Evolutionary conservation across 2,797 vertebrate species (phyloP).

Genomic region (Oophaga sylvatica): DNA sequence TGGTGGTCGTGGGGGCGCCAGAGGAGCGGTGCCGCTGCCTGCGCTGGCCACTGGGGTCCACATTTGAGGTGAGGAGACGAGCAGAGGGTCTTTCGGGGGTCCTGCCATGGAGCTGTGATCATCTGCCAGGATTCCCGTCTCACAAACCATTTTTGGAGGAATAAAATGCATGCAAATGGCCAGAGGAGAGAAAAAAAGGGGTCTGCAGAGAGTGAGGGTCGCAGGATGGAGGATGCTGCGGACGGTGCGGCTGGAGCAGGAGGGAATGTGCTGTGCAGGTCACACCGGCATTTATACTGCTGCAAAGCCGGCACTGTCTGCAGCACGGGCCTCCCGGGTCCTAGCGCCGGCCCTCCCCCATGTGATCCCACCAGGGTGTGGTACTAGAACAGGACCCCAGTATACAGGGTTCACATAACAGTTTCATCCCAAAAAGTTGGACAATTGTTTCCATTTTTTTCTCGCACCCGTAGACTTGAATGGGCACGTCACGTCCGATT

Average conservation of each 20-base stretch:
- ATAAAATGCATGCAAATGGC: conserved; percentile 91
- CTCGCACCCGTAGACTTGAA: no score
- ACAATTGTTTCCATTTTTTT: no score
- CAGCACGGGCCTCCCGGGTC: conserved; percentile 81
- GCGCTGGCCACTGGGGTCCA: conserved; percentile 81
- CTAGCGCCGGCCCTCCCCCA: conserved; percentile 75
- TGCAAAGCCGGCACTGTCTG: conserved; percentile 76
- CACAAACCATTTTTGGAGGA: conserved; percentile 97
- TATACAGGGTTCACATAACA: no score
- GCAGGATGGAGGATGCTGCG: conserved; percentile 76
- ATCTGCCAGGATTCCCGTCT: conserved; percentile 96
- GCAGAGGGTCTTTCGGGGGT: conserved; percentile 86
- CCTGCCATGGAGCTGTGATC: conserved; percentile 89
- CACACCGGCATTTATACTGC: conserved; percentile 87
- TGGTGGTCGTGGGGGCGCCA: conserved; percentile 58
- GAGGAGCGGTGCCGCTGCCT: conserved; percentile 29
- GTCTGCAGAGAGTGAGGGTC: conserved; percentile 66
- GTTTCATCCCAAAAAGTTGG: no score
- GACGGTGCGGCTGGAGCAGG: conserved; percentile 81
- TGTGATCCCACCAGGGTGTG: conserved; percentile 74
- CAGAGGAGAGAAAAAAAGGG: conserved; percentile 63
- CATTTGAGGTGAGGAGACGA: conserved; percentile 79
- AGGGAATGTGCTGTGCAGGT: conserved; percentile 82
- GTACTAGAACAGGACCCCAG: conserved; percentile 57
- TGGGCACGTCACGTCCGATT: no score